Evolutionary conservation across 2,888 invertebrate species (phyloP), one percentile per base, ranked within the genome.

Genomic region (Eilema caniola): DNA sequence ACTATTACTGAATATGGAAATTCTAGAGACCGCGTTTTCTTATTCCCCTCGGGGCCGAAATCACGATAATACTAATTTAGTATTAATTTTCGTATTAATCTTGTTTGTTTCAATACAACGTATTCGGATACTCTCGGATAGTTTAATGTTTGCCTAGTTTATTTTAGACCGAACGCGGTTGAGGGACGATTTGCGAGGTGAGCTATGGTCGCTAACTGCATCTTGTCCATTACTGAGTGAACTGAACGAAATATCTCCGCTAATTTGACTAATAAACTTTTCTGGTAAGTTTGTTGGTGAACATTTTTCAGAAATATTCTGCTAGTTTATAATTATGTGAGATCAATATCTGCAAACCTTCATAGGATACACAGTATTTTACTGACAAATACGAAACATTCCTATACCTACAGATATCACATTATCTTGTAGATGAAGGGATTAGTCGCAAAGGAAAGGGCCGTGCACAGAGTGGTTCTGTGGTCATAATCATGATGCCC

Each of bases 41-140:
- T 31, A 59, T 62, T 37, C 60, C 67, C 66, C 66, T 23, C 33
- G 59, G 67, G 67, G 53, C 23, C 20, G 33, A 59, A 67, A 65
- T 60, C 71, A 67, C 60, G 60, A 71, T 56, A 61, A 67, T 65
- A 71, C 56, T 71, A 63, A 71, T 67, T 67, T 67, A 33, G 60
- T 67, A 71, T 70, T 71, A 71, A 71, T 71, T 64, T 60, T 61
- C 33, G 53, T 67, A 67, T 64, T 67, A 64, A 71, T 66, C 67
- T 64, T 24, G 33, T 71, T 67, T 71, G 63, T 64, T 67, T 67
- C 59, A 60, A 56, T 71, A 63, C 62, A 28, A 2, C 25, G 16
- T 71, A 67, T 59, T 67, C 71, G 12, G 41, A 28, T n/a, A n/a
- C n/a, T n/a, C 25, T 67, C 16, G 28, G 37, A 53, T 61, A 61